Evolutionary conservation across 2,888 invertebrate genomes (phyloP), one percentile per base, ranked within the genome.

Genomic region (Drosophila merina): DNA sequence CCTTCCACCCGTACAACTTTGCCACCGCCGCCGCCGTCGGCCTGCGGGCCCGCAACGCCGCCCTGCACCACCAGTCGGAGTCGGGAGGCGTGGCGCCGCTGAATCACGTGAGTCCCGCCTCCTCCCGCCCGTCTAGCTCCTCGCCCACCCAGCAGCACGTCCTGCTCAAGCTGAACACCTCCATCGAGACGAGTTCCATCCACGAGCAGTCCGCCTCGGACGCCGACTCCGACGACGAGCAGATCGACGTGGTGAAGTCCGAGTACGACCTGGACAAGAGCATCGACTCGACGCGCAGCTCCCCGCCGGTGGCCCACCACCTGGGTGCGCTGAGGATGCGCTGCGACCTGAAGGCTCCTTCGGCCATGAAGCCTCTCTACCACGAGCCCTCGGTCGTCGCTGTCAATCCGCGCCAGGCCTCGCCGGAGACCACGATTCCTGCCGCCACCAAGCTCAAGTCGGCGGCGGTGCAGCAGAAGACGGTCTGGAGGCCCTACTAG

Each of bases 401-500:
- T 0, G 47, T 31, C 20, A 33, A 36, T 6, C 47, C 73, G 1
- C 87, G 87, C 1, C 89, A 88, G 26, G 72, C 83, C 0, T 84
- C 89, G 28, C 82, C 89, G 26, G 88, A 89, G 86, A 86, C 91
- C 42, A 67, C 80, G 12, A 66, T 89, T 55, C 91, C 92, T 25
- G 90, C 93, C 64, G 94, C 94, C 62, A 94, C 94, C 3, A 95
- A 94, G 92, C 92, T 94, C 55, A 92, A 92, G 62, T 93, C 92
- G 75, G 92, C 93, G 52, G 77, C 74, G 28, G 91, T 93, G 30
- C 92, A 93, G 49, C 93, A 94, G 62, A 95, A 95, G 92, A 94
- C 94, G 10, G 95, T 95, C 33, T 95, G 95, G 95, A 92, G 95
- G 85, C 95, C 95, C 60, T 95, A 95, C 93, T 95, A 88, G 89